phyloP scores from a whole-genome alignment of 2,113 vertebrate genomes.

The Cololabis saira region DNA sequence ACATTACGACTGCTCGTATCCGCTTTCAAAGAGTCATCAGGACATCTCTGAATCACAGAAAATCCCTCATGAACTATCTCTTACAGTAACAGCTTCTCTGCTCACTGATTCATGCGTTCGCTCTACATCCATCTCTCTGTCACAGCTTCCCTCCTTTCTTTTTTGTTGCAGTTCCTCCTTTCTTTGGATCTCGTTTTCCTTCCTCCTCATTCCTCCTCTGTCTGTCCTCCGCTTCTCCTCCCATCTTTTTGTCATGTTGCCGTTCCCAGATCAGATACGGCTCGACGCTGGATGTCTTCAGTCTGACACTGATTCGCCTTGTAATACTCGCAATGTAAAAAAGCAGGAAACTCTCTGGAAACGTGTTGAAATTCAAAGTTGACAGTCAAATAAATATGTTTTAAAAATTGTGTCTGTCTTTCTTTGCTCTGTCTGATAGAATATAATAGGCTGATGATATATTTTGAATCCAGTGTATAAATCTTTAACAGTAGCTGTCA shows the following conservation, averaged over 20 bases:
- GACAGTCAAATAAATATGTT: conserved; percentile 15
- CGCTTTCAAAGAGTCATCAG: conserved; percentile 35
- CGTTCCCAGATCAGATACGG: conserved; percentile 50
- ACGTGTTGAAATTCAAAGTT: background rate
- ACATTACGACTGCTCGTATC: conserved; percentile 24
- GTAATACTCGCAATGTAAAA: conserved; percentile 29
- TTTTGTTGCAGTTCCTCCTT: conserved; percentile 15
- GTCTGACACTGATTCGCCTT: conserved; percentile 8
- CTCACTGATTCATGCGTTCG: conserved; percentile 43
- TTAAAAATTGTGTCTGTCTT: conserved; percentile 20
- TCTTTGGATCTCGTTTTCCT: background rate
- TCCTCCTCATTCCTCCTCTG: conserved; percentile 22
- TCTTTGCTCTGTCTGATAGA: background rate
- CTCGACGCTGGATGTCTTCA: conserved; percentile 35
- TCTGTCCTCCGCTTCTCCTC: conserved; percentile 51
- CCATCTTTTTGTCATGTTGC: conserved; percentile 13
- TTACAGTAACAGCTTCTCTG: conserved; percentile 33
- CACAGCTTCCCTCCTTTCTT: conserved; percentile 2
- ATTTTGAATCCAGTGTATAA: background rate
- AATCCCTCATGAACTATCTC: conserved; percentile 41
- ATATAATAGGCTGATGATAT: background rate
- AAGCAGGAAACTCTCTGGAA: conserved; percentile 6
- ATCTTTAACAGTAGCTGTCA: background rate
- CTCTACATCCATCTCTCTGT: conserved; percentile 49
- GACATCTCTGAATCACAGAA: conserved; percentile 40